Evolutionary conservation across 2,797 vertebrate species (phyloP).

Genomic region (Rachycentron canadum): DNA sequence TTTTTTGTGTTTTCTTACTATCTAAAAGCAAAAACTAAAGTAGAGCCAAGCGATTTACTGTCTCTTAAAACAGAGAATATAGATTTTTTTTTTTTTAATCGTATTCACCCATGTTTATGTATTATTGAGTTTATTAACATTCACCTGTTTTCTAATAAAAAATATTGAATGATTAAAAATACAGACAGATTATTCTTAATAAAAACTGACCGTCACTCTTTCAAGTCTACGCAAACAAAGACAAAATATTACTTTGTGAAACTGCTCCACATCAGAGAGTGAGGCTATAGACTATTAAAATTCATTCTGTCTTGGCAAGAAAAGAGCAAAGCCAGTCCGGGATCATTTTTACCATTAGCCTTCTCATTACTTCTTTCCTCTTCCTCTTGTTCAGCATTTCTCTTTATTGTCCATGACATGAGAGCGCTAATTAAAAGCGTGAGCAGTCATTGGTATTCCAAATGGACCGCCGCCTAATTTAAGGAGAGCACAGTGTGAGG

Average conservation of each 20-base stretch:
- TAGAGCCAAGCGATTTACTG: not conserved
- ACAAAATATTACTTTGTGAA: conserved; percentile 29
- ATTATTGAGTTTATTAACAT: conserved; percentile 4
- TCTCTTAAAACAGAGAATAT: no score
- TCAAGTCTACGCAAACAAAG: conserved; percentile 24
- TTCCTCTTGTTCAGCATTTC: conserved; percentile 75
- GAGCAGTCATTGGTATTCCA: conserved; percentile 75
- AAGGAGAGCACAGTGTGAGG: conserved; percentile 56
- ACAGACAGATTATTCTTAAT: not conserved
- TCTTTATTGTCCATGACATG: conserved; percentile 78
- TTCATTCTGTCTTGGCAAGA: conserved; percentile 52
- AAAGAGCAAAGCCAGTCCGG: conserved; percentile 67
- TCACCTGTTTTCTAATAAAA: not conserved
- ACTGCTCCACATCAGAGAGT: conserved; percentile 34
- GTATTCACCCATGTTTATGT: not conserved
- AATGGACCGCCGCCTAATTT: conserved; percentile 71
- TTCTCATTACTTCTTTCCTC: conserved; percentile 75
- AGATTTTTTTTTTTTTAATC: no score
- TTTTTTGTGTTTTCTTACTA: not conserved
- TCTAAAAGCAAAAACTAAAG: not conserved
- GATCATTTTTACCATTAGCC: conserved; percentile 80
- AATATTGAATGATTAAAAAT: not conserved
- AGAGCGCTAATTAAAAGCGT: conserved; percentile 78
- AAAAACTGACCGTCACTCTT: not conserved
- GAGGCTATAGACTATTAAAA: conserved; percentile 61